Conservation (phyloP, 2,113 vertebrate genomes). For the Pseudonaja textilis region DNA sequence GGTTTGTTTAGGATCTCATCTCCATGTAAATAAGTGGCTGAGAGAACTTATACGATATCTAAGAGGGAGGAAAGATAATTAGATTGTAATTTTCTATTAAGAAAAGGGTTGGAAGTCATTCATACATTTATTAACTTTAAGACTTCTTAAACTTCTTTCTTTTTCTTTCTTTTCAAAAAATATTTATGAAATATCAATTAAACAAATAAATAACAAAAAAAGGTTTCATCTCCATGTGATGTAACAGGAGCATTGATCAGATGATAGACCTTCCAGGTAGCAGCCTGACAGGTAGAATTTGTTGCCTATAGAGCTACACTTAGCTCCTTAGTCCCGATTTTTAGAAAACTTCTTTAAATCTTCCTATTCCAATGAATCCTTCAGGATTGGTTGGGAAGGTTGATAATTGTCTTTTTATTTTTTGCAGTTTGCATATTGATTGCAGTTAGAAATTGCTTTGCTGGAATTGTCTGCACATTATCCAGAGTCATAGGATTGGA, state of each 20-base stretch:
- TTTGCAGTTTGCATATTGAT: background rate
- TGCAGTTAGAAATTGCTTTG: background rate
- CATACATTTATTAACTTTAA: too few species aligned
- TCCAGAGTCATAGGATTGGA: background rate
- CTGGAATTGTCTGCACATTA: background rate
- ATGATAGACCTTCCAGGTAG: background rate
- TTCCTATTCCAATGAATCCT: background rate
- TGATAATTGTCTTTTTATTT: background rate
- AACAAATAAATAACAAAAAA: background rate
- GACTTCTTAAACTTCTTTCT: too few species aligned
- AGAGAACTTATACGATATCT: too few species aligned
- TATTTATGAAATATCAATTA: too few species aligned
- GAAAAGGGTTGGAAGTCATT: too few species aligned
- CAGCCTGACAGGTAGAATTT: background rate
- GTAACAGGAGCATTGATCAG: background rate
- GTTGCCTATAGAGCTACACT: background rate
- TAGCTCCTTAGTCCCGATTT: background rate
- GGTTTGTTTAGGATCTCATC: too few species aligned
- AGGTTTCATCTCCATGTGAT: background rate
- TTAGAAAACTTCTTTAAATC: background rate
- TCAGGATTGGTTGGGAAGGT: background rate
- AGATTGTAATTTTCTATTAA: too few species aligned
- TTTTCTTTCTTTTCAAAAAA: too few species aligned
- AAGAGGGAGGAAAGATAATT: too few species aligned
- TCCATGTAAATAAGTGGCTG: too few species aligned